Evolutionary conservation across 2,888 invertebrate genomes (phyloP), one percentile per base, ranked within the genome.

Genomic region (Drosophila tanythrix): DNA sequence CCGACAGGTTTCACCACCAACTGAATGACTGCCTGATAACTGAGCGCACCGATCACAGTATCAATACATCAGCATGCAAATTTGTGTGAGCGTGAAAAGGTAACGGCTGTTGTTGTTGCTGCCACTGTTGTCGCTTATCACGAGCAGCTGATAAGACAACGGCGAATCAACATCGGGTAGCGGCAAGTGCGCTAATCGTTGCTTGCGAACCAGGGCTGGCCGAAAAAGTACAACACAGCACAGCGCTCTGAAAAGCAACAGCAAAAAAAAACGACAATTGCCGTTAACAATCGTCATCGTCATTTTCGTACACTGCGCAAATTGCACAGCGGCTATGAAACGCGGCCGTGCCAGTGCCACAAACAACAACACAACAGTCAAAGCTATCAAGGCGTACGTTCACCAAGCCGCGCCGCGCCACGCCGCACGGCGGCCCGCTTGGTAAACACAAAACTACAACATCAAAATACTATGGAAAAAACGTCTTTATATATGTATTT

Each of bases 371-470:
- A 46, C 55, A 62, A 48, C 70, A 78, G 74, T 69, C 52, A 72
- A 75, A 79, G 80, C 80, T 79, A 79, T 79, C 79, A 88, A 81
- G 81, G 81, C 81, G 76, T 79, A 82, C 79, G 79, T 82, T 79
- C 81, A 81, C 80, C 80, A 76, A 72, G 69, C 82, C 51, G 59
- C 75, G 59, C 79, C 68, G 66, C 62, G 60, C 79, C 68, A 64
- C 62, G 60, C 74, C 43, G 63, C 62, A 61, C 81, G 66, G 69
- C 68, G 55, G 72, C 65, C 82, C 83, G 87, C 88, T 89, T 80
- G 82, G 89, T 87, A 85, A 85, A 85, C 90, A 89, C 81, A 81
- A 82, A 89, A 85, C 79, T 85, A 85, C 84, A 85, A 79, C 75
- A 85, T 77, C 78, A 73, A 85, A 77, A 83, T 84, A 74, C 83